Evolutionary conservation across 2,797 vertebrate species (phyloP).

Genomic region (Sarcophilus harrisii): DNA sequence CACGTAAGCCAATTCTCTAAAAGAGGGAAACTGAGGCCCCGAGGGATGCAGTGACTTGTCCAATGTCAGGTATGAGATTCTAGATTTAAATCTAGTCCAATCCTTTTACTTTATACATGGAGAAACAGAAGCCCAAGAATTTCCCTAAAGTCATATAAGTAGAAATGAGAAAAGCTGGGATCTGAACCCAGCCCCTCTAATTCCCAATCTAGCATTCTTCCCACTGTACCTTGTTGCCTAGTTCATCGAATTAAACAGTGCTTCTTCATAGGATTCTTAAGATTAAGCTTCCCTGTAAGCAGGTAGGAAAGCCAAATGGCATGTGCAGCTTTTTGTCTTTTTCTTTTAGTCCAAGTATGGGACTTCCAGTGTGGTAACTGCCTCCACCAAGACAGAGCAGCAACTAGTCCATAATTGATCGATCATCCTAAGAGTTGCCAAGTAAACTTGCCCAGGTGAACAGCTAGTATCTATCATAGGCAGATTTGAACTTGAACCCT

Average conservation of each 20-base stretch:
- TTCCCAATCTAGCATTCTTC: not conserved
- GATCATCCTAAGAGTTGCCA: not conserved
- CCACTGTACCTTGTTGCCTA: not conserved
- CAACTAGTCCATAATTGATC: not conserved
- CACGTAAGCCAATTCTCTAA: not conserved
- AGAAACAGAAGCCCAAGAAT: not conserved
- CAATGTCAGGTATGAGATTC: not conserved
- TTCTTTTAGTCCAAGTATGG: not conserved
- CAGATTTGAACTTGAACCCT: not conserved
- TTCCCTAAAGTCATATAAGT: not conserved
- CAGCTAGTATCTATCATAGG: not conserved
- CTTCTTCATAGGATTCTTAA: not conserved
- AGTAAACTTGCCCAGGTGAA: not conserved
- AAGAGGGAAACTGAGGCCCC: not conserved
- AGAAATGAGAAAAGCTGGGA: not conserved
- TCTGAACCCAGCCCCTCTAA: not conserved
- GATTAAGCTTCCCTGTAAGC: not conserved
- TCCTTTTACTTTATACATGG: not conserved
- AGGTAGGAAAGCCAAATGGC: not conserved
- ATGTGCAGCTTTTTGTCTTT: not conserved
- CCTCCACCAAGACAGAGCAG: not conserved
- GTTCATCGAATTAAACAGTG: not conserved
- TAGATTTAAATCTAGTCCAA: not conserved
- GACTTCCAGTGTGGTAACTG: not conserved
- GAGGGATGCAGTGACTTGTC: not conserved